Conservation (phyloP, 1,140 invertebrate genomes). For the Frieseomelitta varia region DNA sequence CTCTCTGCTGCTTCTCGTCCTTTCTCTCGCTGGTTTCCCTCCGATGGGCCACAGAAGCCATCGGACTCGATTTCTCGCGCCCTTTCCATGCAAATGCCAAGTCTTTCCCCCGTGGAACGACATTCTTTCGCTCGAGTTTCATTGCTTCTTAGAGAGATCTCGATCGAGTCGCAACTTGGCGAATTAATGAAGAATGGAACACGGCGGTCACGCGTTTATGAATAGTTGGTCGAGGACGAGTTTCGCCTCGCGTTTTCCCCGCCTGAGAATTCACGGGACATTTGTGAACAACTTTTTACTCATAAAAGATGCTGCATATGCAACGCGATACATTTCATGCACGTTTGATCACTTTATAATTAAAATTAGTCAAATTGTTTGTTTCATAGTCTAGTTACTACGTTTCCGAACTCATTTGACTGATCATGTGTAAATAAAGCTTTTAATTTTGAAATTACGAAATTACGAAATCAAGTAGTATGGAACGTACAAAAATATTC, state of each 20-base stretch:
- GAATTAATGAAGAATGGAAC: constrained; percentile 1
- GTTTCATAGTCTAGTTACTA: too few species aligned
- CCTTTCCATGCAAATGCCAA: constrained; percentile 1
- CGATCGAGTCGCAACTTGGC: neutral
- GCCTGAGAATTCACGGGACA: neutral
- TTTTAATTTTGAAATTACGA: too few species aligned
- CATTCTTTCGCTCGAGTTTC: neutral
- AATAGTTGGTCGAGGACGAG: neutral
- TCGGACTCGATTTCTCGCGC: neutral
- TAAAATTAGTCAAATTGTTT: too few species aligned
- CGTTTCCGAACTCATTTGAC: too few species aligned
- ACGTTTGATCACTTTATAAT: too few species aligned
- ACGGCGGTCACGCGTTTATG: neutral
- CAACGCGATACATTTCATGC: too few species aligned
- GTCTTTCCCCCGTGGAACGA: neutral
- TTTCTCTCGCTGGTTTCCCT: neutral
- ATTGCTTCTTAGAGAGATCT: constrained; percentile 19
- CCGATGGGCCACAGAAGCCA: neutral
- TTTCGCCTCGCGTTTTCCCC: neutral
- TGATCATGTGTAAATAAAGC: too few species aligned
- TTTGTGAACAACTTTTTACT: too few species aligned
- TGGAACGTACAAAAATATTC: too few species aligned
- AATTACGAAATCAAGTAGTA: too few species aligned
- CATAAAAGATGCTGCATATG: too few species aligned
- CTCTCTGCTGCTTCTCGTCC: neutral